Percentiles rank a stretch among this genome's conserved stretches.
phyloP scores from a whole-genome alignment of 2,113 vertebrate species.

The Micromys minutus region DNA sequence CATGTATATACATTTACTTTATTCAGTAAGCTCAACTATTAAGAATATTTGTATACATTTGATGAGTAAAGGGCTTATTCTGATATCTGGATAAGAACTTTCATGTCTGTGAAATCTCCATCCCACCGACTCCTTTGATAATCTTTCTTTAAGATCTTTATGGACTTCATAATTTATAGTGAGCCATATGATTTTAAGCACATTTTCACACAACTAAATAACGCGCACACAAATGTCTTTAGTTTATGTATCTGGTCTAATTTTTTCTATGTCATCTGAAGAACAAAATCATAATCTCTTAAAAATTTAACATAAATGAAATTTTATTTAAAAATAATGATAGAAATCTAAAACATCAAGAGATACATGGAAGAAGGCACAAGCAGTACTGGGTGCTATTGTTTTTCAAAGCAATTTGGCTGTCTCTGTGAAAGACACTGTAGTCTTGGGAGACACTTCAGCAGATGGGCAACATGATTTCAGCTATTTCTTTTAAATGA shows the following conservation, averaged over 20 bases:
- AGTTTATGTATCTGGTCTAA: background rate
- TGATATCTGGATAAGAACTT: background rate
- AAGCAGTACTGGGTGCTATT: background rate
- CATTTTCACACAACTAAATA: background rate
- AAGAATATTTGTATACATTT: background rate
- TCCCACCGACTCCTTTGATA: background rate
- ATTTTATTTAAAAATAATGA: background rate
- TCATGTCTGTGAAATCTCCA: too few relatives aligned
- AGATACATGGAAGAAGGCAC: background rate
- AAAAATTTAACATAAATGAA: background rate
- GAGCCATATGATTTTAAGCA: background rate
- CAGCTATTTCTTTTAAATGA: slow-evolving; percentile 30
- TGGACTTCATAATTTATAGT: background rate
- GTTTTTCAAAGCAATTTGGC: background rate
- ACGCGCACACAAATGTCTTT: background rate
- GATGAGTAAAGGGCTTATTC: background rate
- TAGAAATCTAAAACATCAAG: background rate
- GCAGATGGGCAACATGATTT: background rate
- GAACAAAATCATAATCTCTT: background rate
- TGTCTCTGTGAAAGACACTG: background rate
- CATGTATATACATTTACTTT: background rate
- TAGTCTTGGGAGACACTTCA: background rate
- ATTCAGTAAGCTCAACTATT: background rate
- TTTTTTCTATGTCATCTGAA: background rate
- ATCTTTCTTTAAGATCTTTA: background rate